Evolutionary conservation across 2,888 invertebrate genomes (phyloP).

Genomic region (Idaea dimidiata): DNA sequence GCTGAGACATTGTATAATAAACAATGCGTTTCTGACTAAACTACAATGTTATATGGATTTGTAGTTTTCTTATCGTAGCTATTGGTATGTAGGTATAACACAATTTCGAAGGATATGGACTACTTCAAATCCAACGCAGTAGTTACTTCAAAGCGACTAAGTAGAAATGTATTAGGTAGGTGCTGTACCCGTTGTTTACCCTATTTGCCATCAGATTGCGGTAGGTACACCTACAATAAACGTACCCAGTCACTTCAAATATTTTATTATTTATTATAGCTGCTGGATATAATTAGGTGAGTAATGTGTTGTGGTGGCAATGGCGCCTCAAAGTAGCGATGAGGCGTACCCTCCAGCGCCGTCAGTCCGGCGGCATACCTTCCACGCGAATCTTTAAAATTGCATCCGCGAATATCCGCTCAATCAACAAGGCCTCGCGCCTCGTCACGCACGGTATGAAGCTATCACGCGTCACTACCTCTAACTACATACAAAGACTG

Average conservation of each 20-base stretch:
- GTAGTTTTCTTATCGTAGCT: neutral
- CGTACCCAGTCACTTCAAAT: too few relatives aligned
- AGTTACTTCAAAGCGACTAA: too few relatives aligned
- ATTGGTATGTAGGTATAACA: too few relatives aligned
- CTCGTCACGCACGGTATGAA: conserved; percentile 51
- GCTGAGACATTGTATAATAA: neutral
- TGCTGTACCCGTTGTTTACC: too few relatives aligned
- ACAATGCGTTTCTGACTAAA: neutral
- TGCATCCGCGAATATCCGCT: conserved; percentile 61
- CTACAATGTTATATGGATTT: neutral
- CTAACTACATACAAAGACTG: conserved; percentile 52
- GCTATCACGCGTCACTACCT: conserved; percentile 60
- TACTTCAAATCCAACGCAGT: too few relatives aligned
- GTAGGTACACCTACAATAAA: too few relatives aligned
- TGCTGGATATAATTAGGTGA: conserved; percentile 7
- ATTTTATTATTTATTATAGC: too few relatives aligned
- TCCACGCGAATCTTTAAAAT: conserved; percentile 46
- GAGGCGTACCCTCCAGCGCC: conserved; percentile 37
- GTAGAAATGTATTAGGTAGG: too few relatives aligned
- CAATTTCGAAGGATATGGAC: too few relatives aligned
- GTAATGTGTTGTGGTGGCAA: conserved; percentile 6
- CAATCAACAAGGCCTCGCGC: conserved; percentile 47
- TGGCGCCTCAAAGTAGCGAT: neutral
- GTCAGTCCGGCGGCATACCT: conserved; percentile 42
- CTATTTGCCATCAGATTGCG: too few relatives aligned